Evolutionary conservation across 1,140 invertebrate genomes (phyloP).

Genomic region (Pseudomyrmex pallidus): DNA sequence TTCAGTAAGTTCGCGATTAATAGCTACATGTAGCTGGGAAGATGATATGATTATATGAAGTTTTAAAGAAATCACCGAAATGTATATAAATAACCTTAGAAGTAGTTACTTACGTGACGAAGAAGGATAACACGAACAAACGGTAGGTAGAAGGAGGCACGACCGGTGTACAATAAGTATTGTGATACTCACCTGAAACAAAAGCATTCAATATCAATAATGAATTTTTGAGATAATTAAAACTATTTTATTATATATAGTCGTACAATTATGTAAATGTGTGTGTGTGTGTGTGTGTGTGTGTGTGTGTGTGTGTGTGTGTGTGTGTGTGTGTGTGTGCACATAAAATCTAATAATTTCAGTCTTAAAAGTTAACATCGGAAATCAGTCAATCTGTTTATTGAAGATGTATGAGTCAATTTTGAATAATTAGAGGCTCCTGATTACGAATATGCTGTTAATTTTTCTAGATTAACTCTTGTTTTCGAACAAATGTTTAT

Average conservation of each 20-base stretch:
- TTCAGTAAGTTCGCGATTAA: slow-evolving; percentile 20
- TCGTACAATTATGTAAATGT: neutral
- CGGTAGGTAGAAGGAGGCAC: no score
- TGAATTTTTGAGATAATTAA: slow-evolving; percentile 16
- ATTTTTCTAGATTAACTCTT: no score
- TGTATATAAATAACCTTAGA: slow-evolving; percentile 39
- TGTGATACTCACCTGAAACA: slow-evolving; percentile 70
- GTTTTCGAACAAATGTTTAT: no score
- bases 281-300: no score
- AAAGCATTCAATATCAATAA: slow-evolving; percentile 19
- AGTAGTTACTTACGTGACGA: slow-evolving; percentile 58
- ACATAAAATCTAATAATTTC: no score
- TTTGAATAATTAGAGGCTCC: no score
- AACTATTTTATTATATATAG: slow-evolving; percentile 15
- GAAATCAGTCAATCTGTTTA: no score
- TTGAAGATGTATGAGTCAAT: no score
- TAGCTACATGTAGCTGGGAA: slow-evolving; percentile 1
- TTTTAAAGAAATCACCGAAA: slow-evolving; percentile 28
- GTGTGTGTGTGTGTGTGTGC: no score
- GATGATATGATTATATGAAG: slow-evolving; percentile 26
- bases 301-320: no score
- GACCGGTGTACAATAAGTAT: slow-evolving; percentile 32
- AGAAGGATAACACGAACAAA: slow-evolving; percentile 2
- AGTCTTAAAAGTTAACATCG: no score
- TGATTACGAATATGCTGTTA: no score